Evolutionary conservation across 2,113 vertebrate species (phyloP).

Genomic region (Trichomycterus rosablanca): DNA sequence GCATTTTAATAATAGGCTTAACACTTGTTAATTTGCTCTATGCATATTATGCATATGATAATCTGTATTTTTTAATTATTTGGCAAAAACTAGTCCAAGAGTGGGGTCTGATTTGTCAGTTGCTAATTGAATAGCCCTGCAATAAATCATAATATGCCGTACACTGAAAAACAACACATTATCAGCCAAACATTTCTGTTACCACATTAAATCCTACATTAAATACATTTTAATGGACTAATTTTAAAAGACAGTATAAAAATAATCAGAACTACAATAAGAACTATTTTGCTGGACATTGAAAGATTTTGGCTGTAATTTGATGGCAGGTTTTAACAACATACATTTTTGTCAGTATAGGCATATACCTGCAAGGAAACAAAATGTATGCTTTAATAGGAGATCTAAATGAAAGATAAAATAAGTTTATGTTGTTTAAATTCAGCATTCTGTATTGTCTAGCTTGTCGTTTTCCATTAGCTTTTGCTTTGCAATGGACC

Average conservation of each 20-base stretch:
- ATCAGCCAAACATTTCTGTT: not conserved
- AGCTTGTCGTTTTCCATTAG: not conserved
- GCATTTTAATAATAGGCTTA: no score
- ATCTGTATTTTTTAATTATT: no score
- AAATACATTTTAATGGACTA: no score
- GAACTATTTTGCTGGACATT: not conserved
- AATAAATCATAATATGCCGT: not conserved
- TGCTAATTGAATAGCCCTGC: not conserved
- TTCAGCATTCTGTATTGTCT: not conserved
- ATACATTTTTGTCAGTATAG: not conserved
- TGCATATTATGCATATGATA: no score
- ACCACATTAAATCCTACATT: no score
- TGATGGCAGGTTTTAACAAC: not conserved
- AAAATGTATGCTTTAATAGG: conserved; percentile 5
- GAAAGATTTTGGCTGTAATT: not conserved
- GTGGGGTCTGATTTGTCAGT: no score
- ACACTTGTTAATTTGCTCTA: no score
- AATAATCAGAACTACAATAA: not conserved
- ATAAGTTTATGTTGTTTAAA: not conserved
- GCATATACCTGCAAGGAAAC: not conserved
- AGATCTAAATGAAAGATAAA: not conserved
- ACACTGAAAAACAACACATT: not conserved
- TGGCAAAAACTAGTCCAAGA: no score
- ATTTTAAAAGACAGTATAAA: no score
- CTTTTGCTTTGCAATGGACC: not conserved